Conservation (phyloP, 2,113 vertebrate species). For the Psammodynastes pulverulentus region DNA sequence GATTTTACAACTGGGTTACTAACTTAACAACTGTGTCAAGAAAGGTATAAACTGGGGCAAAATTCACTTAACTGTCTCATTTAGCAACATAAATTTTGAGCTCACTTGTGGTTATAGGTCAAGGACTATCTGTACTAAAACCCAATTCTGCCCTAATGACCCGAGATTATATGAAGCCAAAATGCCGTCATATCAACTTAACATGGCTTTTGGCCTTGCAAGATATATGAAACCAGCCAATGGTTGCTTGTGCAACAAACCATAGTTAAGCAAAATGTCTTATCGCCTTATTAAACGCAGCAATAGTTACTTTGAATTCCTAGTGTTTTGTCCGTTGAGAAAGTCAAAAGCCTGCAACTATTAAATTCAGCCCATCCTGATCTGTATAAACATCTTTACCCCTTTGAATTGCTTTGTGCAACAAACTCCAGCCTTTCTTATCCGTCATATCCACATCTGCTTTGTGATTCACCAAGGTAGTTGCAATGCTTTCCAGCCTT, state of each 20-base stretch:
- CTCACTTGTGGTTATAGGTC: background rate
- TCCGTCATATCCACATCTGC: constrained; percentile 95
- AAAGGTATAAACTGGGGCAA: background rate
- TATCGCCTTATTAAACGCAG: background rate
- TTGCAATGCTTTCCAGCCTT: constrained; percentile 90
- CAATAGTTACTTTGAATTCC: background rate
- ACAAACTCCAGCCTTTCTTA: constrained; percentile 91
- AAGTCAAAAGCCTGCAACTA: background rate
- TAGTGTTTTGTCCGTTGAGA: background rate
- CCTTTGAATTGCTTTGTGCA: constrained; percentile 97
- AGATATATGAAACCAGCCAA: background rate
- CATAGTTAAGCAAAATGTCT: background rate
- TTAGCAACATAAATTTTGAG: background rate
- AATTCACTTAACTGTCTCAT: background rate
- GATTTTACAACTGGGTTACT: background rate
- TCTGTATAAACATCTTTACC: constrained; percentile 65
- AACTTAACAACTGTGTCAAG: background rate
- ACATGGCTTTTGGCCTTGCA: background rate
- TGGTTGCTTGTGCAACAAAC: background rate
- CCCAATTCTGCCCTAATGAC: background rate
- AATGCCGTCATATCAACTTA: background rate
- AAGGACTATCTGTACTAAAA: background rate
- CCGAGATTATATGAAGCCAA: background rate
- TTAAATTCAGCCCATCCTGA: background rate
- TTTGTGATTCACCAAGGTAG: constrained; percentile 88